Conservation (phyloP, 2,113 vertebrate genomes). For the Sturnira hondurensis region DNA sequence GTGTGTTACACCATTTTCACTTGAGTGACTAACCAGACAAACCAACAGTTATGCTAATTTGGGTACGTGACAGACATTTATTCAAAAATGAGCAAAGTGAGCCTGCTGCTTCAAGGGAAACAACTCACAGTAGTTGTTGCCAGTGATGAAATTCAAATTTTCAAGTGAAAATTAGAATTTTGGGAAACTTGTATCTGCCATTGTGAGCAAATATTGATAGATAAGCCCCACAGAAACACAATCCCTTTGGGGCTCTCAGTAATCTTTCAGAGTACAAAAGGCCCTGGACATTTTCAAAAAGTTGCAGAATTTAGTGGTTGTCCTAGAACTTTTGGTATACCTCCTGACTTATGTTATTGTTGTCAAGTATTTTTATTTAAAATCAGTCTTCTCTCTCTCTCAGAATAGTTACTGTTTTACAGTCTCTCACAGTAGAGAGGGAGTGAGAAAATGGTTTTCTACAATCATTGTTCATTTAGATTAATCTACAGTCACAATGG, state of each 20-base stretch:
- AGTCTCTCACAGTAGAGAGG: background rate
- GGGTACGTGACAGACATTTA: background rate
- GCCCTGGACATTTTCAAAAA: background rate
- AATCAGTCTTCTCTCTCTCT: background rate
- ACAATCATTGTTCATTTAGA: background rate
- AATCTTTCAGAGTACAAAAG: background rate
- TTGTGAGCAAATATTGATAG: background rate
- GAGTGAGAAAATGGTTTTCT: background rate
- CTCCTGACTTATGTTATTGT: background rate
- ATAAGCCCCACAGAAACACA: background rate
- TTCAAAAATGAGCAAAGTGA: background rate
- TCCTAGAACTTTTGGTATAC: background rate
- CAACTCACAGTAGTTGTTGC: background rate
- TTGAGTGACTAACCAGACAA: constrained; percentile 13
- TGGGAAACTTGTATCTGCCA: background rate
- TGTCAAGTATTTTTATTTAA: constrained; percentile 23
- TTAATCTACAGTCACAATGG: background rate
- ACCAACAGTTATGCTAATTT: background rate
- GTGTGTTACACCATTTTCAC: background rate
- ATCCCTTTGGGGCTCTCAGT: background rate
- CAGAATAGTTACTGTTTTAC: background rate
- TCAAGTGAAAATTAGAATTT: constrained; percentile 11
- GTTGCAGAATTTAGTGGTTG: background rate
- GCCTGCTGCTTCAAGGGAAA: background rate
- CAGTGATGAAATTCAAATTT: background rate